Conservation (phyloP, 2,888 invertebrate species). For the Hecatera dysodea region DNA sequence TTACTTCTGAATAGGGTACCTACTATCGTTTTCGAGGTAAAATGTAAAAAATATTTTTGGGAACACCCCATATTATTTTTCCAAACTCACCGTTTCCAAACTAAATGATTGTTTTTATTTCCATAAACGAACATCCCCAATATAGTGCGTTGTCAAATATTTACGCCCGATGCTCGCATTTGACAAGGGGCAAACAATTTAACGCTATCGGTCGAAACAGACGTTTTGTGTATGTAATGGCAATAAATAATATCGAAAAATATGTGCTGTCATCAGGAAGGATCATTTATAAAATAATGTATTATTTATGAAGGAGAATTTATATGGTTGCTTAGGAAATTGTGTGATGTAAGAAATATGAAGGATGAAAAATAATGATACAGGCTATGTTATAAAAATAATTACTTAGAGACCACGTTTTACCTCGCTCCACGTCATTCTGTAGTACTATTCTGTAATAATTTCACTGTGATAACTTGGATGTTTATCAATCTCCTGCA, state of each 20-base stretch:
- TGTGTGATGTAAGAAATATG: not conserved
- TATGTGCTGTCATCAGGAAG: slow-evolving; percentile 54
- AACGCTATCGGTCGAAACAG: slow-evolving; percentile 70
- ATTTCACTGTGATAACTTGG: too few relatives aligned
- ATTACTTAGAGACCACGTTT: too few relatives aligned
- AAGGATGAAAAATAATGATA: not conserved
- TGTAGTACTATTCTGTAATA: too few relatives aligned
- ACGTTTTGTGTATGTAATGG: slow-evolving; percentile 70
- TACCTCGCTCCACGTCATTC: too few relatives aligned
- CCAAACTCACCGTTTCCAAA: slow-evolving; percentile 12
- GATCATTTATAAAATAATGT: slow-evolving; percentile 43
- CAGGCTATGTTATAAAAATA: too few relatives aligned
- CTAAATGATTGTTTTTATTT: slow-evolving; percentile 65
- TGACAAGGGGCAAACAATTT: slow-evolving; percentile 80
- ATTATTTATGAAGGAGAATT: slow-evolving; percentile 13
- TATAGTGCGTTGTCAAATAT: slow-evolving; percentile 76
- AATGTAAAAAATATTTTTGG: too few relatives aligned
- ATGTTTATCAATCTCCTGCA: too few relatives aligned
- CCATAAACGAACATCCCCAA: slow-evolving; percentile 60
- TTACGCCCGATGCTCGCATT: slow-evolving; percentile 73
- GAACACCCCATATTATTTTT: too few relatives aligned
- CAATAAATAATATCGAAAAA: slow-evolving; percentile 72
- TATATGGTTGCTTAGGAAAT: not conserved
- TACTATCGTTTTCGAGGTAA: too few relatives aligned
- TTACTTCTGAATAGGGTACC: too few relatives aligned